Evolutionary conservation across 2,113 vertebrate species (phyloP), one percentile per base, ranked within the genome.

Genomic region (Melanerpes aurifrons): DNA sequence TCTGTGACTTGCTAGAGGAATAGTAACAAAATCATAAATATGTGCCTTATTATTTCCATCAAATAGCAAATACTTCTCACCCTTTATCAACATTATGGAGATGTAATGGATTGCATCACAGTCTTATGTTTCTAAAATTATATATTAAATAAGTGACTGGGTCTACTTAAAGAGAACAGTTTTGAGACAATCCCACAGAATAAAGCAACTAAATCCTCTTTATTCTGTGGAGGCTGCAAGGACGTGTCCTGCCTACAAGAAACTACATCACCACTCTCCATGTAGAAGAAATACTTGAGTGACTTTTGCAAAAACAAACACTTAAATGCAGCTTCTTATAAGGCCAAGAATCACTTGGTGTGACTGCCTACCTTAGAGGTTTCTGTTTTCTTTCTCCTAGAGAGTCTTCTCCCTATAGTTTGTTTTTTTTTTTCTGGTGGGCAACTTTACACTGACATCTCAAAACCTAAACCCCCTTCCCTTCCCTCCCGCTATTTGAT

Each of bases 401-500:
- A 19, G 70, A 87, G 59, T 14, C n/a, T 88, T 61, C 31, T 69
- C 62, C 81, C 45, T 57, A 14, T 14, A 87, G 43, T 50, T 64
- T 7, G 3, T 28, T n/a, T n/a, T n/a, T 82, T 85, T 43, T 63
- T 76, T 72, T 9, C 48, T 68, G 12, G n/a, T 68, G 22, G 63
- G 20, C 37, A 22, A 78, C 77, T 92, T 92, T 92, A n/a, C 3
- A 18, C 81, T 80, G 76, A 77, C 78, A 69, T 43, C 70, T 92
- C 58, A 91, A 77, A 96, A 68, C 31, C 57, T 85, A 92, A 95
- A 74, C 59, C 47, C 19, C 32, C 78, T 86, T 66, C 29, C 19
- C 14, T 71, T 40, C 89, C 81, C 84, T 91, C 67, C 89, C 47
- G 74, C 64, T 79, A 89, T 50, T 94, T 87, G 82, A 85, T 94